Evolutionary conservation across 1,140 invertebrate genomes (phyloP).

Genomic region (Caenorhabditis briggsae): DNA sequence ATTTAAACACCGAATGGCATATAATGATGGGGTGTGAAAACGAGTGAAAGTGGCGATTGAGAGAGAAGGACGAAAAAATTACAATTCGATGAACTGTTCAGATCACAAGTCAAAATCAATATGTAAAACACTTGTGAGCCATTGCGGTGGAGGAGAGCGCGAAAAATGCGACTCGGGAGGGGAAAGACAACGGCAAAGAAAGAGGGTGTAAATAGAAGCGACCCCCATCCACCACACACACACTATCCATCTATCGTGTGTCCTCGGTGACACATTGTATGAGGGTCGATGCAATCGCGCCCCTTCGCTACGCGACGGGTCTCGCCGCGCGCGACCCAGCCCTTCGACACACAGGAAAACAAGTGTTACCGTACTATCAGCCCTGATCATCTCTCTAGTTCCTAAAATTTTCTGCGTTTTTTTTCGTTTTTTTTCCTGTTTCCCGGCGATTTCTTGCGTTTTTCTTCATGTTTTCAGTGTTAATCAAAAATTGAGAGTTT

Average conservation of each 20-base stretch:
- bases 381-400: not conserved
- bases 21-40: not conserved
- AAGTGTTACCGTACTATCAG: slow-evolving; percentile 24
- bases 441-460: too few relatives aligned
- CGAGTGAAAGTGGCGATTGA: not conserved
- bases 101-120: slow-evolving; percentile 53
- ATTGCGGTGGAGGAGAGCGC: slow-evolving; percentile 19
- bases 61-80: not conserved
- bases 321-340: not conserved
- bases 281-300: not conserved
- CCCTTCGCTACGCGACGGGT: not conserved
- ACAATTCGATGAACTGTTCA: slow-evolving; percentile 7
- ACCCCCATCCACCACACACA: not conserved
- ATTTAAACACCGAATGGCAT: not conserved
- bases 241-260: not conserved
- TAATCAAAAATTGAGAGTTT: not conserved
- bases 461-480: too few relatives aligned
- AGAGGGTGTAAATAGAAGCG: slow-evolving; percentile 29
- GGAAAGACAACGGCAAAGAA: slow-evolving; percentile 12
- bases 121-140: slow-evolving; percentile 51
- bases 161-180: not conserved
- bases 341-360: not conserved
- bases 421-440: not conserved
- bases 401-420: slow-evolving; percentile 16
- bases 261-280: slow-evolving; percentile 16